A percentile compares a stretch with the other conserved stretches of the same genome.
Evolutionary conservation across 2,888 invertebrate genomes (phyloP).

Genomic region (Heliconius ethilla): DNA sequence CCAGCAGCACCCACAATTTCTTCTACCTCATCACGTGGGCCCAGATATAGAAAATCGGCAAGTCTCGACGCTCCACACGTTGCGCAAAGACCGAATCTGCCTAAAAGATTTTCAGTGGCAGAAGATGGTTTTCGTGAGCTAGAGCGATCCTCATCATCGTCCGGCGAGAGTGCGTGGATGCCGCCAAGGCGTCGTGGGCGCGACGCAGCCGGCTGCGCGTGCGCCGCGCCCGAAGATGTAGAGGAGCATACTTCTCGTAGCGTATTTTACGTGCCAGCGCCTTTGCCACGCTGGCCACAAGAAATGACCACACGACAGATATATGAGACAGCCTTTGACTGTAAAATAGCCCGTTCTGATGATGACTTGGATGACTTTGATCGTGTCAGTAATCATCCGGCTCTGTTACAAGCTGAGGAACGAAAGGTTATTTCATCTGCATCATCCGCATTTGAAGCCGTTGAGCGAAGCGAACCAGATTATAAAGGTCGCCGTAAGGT

Average conservation of each 20-base stretch:
- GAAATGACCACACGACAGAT: slow-evolving; percentile 87
- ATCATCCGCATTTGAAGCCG: slow-evolving; percentile 78
- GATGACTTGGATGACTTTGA: slow-evolving; percentile 91
- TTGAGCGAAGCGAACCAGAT: slow-evolving; percentile 75
- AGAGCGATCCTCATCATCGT: slow-evolving; percentile 80
- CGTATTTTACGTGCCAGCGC: slow-evolving; percentile 86
- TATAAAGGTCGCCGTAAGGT: slow-evolving; percentile 82
- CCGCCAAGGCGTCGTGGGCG: slow-evolving; percentile 86
- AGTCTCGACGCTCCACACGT: slow-evolving; percentile 89
- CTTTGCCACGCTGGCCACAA: slow-evolving; percentile 84
- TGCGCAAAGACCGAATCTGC: slow-evolving; percentile 82
- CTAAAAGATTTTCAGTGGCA: slow-evolving; percentile 86
- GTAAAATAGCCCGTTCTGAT: slow-evolving; percentile 90
- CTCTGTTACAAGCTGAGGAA: slow-evolving; percentile 83
- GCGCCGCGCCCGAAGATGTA: slow-evolving; percentile 86
- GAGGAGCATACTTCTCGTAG: slow-evolving; percentile 84
- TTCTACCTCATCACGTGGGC: slow-evolving; percentile 74
- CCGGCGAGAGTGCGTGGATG: slow-evolving; percentile 84
- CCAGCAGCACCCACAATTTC: slow-evolving; percentile 79
- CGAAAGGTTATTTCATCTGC: slow-evolving; percentile 77
- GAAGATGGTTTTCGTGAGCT: slow-evolving; percentile 85
- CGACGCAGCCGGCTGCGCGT: slow-evolving; percentile 87
- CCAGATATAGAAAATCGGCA: slow-evolving; percentile 86
- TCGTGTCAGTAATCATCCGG: slow-evolving; percentile 90
- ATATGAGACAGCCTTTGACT: slow-evolving; percentile 95